A percentile compares a stretch with the other conserved stretches of the same genome.
These are phyloP conservation scores for Eurystomus glaucurus DNA, from an alignment of 2,797 vertebrate genomes.

Conservation along the genomic window DNA sequence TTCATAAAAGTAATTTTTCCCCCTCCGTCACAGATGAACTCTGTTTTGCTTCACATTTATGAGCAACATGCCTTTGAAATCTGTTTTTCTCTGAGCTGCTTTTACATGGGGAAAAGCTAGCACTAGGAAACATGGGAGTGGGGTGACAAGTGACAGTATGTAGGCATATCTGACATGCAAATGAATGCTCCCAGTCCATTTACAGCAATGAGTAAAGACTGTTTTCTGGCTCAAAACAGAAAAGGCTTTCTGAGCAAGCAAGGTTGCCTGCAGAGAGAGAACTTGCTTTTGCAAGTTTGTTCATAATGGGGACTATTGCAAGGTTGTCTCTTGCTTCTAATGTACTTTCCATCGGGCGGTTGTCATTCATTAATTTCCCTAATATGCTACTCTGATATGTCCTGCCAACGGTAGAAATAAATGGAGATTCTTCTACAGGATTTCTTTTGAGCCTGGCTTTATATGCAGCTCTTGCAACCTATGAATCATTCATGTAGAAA, in stretches of 20 bases:
- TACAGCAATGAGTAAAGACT: constrained; percentile 41
- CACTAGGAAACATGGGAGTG: constrained; percentile 6
- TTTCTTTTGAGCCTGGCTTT: background rate
- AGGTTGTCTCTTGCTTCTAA: background rate
- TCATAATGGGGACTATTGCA: background rate
- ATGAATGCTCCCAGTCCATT: constrained; percentile 50
- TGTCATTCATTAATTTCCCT: background rate
- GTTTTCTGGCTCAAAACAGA: constrained; percentile 18
- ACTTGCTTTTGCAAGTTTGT: background rate
- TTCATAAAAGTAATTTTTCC: background rate
- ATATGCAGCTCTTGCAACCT: background rate
- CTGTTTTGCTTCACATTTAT: constrained; percentile 12
- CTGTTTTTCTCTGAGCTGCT: constrained; percentile 42
- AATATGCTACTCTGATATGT: background rate
- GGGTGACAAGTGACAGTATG: constrained; percentile 63
- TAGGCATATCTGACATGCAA: constrained; percentile 54
- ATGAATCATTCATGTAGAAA: background rate
- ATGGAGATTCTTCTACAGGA: background rate
- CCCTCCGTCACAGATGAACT: background rate
- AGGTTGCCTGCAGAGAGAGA: background rate
- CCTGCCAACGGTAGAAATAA: background rate
- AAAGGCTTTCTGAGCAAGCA: constrained; percentile 14
- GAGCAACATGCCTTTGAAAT: constrained; percentile 41
- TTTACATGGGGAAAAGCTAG: constrained; percentile 37
- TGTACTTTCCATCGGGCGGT: background rate